These are phyloP conservation scores for Sapajus apella DNA, from an alignment of 2,113 vertebrate genomes.

Conservation along the genomic window DNA sequence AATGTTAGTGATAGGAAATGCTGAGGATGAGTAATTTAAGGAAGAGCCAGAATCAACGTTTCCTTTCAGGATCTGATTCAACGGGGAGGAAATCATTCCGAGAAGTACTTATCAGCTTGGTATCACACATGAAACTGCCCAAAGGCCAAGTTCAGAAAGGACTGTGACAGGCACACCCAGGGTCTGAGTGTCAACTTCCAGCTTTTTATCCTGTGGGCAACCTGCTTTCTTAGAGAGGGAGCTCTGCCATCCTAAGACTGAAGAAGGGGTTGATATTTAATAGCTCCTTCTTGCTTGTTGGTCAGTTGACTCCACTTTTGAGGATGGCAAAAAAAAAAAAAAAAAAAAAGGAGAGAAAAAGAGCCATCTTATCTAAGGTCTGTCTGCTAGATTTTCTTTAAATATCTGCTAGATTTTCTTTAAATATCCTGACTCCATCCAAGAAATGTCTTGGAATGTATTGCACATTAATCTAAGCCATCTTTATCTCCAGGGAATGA, in stretches of 20 bases:
- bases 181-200: neutral
- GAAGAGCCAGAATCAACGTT: neutral
- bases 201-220: neutral
- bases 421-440: neutral
- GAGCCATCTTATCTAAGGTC: slow-evolving; percentile 16
- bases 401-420: slow-evolving; percentile 50
- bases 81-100: neutral
- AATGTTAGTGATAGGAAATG: slow-evolving; percentile 43
- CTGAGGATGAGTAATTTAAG: slow-evolving; percentile 17
- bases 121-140: neutral
- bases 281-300: neutral
- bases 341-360: neutral
- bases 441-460: slow-evolving; percentile 34
- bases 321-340: neutral
- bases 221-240: neutral
- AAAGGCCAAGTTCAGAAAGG: slow-evolving; percentile 15
- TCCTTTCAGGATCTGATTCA: slow-evolving; percentile 51
- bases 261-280: neutral
- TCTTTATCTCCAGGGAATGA: neutral
- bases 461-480: slow-evolving; percentile 6
- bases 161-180: neutral
- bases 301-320: neutral
- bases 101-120: neutral
- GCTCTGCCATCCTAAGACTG: neutral
- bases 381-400: slow-evolving; percentile 44